Evolutionary conservation across 2,113 vertebrate genomes (phyloP).

Genomic region (Archocentrus centrarchus): DNA sequence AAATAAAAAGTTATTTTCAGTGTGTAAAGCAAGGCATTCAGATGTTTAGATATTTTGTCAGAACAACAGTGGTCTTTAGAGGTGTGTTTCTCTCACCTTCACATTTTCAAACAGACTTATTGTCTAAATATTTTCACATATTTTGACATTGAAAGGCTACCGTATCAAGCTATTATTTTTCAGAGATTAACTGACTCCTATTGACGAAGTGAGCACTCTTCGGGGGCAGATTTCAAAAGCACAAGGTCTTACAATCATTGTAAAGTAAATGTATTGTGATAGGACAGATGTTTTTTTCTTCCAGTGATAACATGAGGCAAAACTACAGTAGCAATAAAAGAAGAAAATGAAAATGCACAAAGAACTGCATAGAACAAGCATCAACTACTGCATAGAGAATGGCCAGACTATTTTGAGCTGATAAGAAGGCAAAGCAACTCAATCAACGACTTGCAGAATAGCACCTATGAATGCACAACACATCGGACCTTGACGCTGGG

Average conservation of each 20-base stretch:
- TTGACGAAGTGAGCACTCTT: background rate
- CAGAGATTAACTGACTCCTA: background rate
- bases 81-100: background rate
- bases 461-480: too few relatives aligned
- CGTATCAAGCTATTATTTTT: background rate
- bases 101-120: background rate
- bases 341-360: background rate
- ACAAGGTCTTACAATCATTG: background rate
- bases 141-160: background rate
- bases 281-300: background rate
- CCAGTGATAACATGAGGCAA: background rate
- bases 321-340: background rate
- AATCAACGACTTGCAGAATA: too few relatives aligned
- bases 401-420: too few relatives aligned
- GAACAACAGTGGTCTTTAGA: background rate
- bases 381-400: too few relatives aligned
- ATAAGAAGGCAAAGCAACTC: too few relatives aligned
- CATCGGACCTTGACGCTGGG: too few relatives aligned
- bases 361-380: background rate
- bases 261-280: background rate
- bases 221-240: background rate
- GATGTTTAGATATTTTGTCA: background rate
- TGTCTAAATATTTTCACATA: background rate
- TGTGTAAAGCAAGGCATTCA: background rate
- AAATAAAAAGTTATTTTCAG: background rate